Percentiles rank a stretch among this genome's conserved stretches.
Conservation (phyloP, 2,888 invertebrate species). For the Eupithecia exiguata region DNA sequence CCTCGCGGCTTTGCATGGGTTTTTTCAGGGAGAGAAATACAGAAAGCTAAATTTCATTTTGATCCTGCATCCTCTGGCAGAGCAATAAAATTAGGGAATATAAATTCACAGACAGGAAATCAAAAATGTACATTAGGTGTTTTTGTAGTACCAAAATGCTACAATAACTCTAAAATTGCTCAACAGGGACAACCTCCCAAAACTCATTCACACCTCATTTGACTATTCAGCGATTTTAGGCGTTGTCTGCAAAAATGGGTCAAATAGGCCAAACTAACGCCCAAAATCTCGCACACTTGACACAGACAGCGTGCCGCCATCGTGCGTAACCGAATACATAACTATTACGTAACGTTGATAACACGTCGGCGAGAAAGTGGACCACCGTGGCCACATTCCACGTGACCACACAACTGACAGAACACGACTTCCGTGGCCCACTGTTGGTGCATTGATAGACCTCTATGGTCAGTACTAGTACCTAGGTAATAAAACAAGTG, state of each 20-base stretch:
- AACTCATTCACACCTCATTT: neutral
- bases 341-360: constrained; percentile 19
- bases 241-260: neutral
- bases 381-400: constrained; percentile 34
- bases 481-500: neutral
- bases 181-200: neutral
- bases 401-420: constrained; percentile 22
- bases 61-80: neutral
- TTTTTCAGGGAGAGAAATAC: neutral
- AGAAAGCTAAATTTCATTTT: neutral
- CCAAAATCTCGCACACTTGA: constrained; percentile 12
- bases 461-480: neutral
- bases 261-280: neutral
- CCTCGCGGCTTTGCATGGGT: neutral
- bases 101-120: neutral
- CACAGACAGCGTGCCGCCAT: constrained; percentile 34
- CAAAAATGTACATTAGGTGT: too few species aligned
- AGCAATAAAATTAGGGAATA: neutral
- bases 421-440: constrained; percentile 34
- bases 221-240: neutral
- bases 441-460: constrained; percentile 1
- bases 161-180: neutral
- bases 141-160: too few species aligned
- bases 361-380: constrained; percentile 44
- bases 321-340: constrained; percentile 18